Evolutionary conservation across 2,113 vertebrate genomes (phyloP).

Genomic region (Hippoglossus stenolepis): DNA sequence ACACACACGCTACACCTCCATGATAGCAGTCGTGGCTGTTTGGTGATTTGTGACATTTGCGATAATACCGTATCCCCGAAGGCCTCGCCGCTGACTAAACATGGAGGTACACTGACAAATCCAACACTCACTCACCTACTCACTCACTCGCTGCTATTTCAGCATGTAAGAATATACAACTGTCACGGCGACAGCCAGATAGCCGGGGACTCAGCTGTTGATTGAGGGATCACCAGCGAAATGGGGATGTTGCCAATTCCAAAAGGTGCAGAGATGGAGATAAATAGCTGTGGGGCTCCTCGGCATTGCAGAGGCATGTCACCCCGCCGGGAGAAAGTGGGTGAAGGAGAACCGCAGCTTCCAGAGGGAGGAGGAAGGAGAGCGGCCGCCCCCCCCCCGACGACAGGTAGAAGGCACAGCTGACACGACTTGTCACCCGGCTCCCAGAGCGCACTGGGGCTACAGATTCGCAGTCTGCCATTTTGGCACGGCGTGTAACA

Average conservation of each 20-base stretch:
- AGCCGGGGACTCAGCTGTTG: conserved; percentile 49
- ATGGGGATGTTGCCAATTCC: conserved; percentile 51
- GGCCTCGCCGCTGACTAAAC: conserved; percentile 44
- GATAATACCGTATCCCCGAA: conserved; percentile 17
- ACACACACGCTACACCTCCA: not conserved
- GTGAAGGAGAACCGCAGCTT: not conserved
- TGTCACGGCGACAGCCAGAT: conserved; percentile 35
- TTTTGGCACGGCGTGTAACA: conserved; percentile 16
- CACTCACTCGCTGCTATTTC: conserved; percentile 43
- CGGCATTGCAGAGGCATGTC: conserved; percentile 37
- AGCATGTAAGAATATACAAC: conserved; percentile 68
- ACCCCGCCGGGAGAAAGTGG: not conserved
- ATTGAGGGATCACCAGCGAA: conserved; percentile 57
- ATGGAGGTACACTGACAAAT: conserved; percentile 48
- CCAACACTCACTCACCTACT: conserved; percentile 54
- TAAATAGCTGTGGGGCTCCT: conserved; percentile 49
- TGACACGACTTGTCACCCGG: conserved; percentile 59
- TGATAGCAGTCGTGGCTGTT: not conserved
- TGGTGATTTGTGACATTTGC: conserved; percentile 11
- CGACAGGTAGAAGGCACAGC: conserved; percentile 53
- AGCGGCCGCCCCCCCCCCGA: conserved; percentile 10
- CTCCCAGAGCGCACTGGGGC: conserved; percentile 24
- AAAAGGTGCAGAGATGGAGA: conserved; percentile 65
- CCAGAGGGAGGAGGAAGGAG: conserved; percentile 10
- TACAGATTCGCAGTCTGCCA: conserved; percentile 26